These are phyloP conservation scores for Anthopleura xanthogrammica DNA, from an alignment of 92 coral and sea anemone species.

Conservation along the genomic window DNA sequence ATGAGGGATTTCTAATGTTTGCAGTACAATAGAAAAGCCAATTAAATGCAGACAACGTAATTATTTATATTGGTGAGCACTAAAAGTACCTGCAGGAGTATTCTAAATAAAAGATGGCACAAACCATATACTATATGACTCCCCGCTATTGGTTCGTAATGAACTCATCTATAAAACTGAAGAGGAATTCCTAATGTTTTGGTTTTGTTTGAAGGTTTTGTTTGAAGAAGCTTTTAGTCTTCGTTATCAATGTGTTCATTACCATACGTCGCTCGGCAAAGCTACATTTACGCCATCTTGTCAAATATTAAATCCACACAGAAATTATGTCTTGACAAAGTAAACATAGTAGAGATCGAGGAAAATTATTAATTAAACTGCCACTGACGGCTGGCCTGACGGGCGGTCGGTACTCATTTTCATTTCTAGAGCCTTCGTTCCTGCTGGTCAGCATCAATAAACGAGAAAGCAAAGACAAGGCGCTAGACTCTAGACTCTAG, in stretches of 20 bases:
- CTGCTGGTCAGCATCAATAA: neutral
- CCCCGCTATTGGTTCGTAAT: neutral
- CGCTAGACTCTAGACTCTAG: too few species aligned
- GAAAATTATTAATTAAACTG: neutral
- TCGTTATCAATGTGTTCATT: neutral
- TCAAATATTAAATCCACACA: neutral
- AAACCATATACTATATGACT: neutral
- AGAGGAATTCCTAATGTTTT: neutral
- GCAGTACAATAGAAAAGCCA: slow-evolving; percentile 18
- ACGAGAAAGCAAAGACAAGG: neutral
- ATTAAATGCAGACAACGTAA: slow-evolving; percentile 2
- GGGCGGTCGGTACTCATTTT: neutral
- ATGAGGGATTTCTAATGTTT: slow-evolving; percentile 7
- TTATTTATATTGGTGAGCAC: slow-evolving; percentile 20
- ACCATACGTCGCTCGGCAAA: neutral
- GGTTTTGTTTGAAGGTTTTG: neutral
- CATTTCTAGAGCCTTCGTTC: neutral
- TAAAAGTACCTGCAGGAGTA: slow-evolving; percentile 6
- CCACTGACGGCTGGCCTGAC: neutral
- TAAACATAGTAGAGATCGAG: neutral
- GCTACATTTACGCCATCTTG: neutral
- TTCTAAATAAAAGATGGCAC: slow-evolving; percentile 7
- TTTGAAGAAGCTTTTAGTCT: neutral
- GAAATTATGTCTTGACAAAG: neutral
- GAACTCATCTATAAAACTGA: neutral